Base-by-base conservation (phyloP, 2,113 vertebrate species). In the Atherinomorus stipes region DNA sequence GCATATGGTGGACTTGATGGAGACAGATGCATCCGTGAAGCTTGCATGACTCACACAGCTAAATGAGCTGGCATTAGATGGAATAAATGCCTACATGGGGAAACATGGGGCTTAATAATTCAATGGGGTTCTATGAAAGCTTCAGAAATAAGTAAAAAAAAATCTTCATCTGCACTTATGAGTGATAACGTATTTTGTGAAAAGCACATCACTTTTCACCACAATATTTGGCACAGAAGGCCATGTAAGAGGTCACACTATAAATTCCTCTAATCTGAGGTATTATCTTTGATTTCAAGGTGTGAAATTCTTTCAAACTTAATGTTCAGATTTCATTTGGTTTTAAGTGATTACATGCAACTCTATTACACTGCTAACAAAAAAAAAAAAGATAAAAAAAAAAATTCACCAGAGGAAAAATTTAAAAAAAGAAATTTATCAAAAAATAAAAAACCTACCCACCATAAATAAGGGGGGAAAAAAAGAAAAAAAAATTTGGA, bases 11-110 rank as follows among this genome's bases (percentile, higher is more conserved):
- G 74, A 64, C 49, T 34, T 60, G 84, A 84, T 71, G 49, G 73
- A 64, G 72, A 90, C 90, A 73, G 88, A 89, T 87, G 81, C 63
- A 7, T 57, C 57, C 25, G 57, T 59, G 73, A 78, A 71, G 77
- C 61, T 21, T 21, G 53, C n/a, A 10, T 74, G 82, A 71, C 67
- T 81, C 68, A 45, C 62, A n/a, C 31, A 9, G 76, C 61, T 74
- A 76, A 83, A 85, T 68, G 83, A 87, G 79, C 73, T 70, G 80
- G 81, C 78, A 67, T 58, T 66, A 47, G 54, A 82, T 37, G 57
- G 53, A 74, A n/a, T 59, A 60, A 51, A 74, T 26, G 22, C 31
- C 4, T 44, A 31, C 23, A 57, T 70, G 59, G 10, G 74, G 38
- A 2, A 64, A 23, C 31, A 64, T 64, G 22, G 1, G 38, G 22